These are phyloP conservation scores for Unio delphinus DNA, from an alignment of 2,888 invertebrate species.

Conservation along the genomic window DNA sequence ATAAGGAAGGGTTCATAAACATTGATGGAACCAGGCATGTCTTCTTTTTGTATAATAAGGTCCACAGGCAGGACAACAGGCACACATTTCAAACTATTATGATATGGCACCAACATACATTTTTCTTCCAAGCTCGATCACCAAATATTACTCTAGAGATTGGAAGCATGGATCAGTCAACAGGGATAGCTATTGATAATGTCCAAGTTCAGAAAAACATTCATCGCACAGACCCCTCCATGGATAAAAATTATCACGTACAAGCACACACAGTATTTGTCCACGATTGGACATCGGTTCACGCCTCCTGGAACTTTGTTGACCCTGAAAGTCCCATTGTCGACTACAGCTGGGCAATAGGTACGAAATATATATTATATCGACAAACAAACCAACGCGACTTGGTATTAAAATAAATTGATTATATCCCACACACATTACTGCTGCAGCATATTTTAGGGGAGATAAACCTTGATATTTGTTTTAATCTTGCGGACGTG, in stretches of 20 bases:
- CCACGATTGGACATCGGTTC: too few species aligned
- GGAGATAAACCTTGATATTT: too few species aligned
- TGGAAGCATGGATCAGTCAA: slow-evolving; percentile 4
- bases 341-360: too few species aligned
- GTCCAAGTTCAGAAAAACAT: slow-evolving; percentile 8
- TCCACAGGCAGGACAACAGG: neutral
- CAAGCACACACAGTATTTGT: neutral
- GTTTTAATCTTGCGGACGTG: too few species aligned
- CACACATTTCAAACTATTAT: neutral
- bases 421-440: too few species aligned
- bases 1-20: slow-evolving; percentile 12
- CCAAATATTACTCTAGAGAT: slow-evolving; percentile 3
- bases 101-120: slow-evolving; percentile 24
- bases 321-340: too few species aligned
- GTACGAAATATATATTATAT: too few species aligned
- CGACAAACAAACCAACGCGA: too few species aligned
- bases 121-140: slow-evolving; percentile 8
- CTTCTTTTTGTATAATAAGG: slow-evolving; percentile 20
- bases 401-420: too few species aligned
- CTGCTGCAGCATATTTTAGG: too few species aligned
- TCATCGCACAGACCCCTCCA: neutral
- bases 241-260: slow-evolving; percentile 8
- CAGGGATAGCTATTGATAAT: slow-evolving; percentile 15
- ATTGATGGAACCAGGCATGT: slow-evolving; percentile 11
- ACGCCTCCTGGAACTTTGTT: too few species aligned